These are phyloP conservation scores for Stenchaetothrips biformis DNA, from an alignment of 2,888 invertebrate genomes.

Conservation along the genomic window DNA sequence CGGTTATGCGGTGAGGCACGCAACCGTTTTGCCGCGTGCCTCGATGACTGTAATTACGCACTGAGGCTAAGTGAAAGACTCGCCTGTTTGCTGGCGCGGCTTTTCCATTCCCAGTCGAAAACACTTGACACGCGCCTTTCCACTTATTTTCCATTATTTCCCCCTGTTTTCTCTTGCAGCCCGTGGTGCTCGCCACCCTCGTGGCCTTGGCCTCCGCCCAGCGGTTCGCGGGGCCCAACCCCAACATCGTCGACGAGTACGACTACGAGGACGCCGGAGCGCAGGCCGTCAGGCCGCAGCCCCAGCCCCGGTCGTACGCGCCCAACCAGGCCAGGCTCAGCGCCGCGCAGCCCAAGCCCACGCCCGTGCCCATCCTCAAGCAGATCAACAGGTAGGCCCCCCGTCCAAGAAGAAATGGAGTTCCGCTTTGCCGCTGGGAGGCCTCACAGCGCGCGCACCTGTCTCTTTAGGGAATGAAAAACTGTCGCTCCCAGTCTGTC, in stretches of 20 bases:
- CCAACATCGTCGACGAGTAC: constrained; percentile 46
- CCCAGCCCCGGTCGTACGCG: constrained; percentile 40
- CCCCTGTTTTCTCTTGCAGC: constrained; percentile 38
- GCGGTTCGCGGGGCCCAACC: constrained; percentile 43
- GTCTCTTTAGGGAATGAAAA: too few species aligned
- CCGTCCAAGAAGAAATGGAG: neutral
- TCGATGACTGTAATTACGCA: too few species aligned
- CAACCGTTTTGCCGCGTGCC: too few species aligned
- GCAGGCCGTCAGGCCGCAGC: constrained; percentile 47
- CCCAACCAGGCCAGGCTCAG: constrained; percentile 30
- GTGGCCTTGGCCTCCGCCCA: constrained; percentile 50
- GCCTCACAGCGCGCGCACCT: too few species aligned
- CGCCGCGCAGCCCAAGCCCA: constrained; percentile 47
- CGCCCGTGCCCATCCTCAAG: constrained; percentile 74
- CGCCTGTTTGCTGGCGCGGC: too few species aligned
- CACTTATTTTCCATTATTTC: too few species aligned
- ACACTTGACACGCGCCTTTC: too few species aligned
- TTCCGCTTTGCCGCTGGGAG: neutral
- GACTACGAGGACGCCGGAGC: constrained; percentile 47
- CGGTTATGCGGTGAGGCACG: too few species aligned
- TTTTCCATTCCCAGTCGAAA: too few species aligned
- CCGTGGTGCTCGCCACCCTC: constrained; percentile 46
- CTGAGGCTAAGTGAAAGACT: too few species aligned
- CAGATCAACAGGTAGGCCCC: constrained; percentile 70
- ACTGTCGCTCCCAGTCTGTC: too few species aligned